Percentiles rank a stretch among this genome's conserved stretches.
These are phyloP conservation scores for Nothocercus julius DNA, from an alignment of 2,113 vertebrate species.

Conservation along the genomic window DNA sequence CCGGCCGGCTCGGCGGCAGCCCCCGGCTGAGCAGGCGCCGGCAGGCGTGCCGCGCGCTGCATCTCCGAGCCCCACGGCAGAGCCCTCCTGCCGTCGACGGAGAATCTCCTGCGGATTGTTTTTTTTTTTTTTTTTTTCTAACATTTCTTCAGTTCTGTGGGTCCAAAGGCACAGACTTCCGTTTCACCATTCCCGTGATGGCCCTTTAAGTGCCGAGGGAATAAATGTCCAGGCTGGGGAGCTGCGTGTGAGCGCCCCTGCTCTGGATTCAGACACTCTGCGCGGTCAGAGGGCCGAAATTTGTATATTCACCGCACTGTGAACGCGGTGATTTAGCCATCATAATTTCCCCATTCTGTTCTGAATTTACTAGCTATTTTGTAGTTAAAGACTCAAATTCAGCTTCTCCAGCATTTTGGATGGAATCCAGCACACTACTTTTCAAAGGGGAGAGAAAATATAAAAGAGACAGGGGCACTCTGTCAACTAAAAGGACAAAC, in stretches of 20 bases:
- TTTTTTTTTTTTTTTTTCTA: neutral
- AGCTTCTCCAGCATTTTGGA: neutral
- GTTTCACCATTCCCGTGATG: fast-evolving
- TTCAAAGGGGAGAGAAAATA: neutral
- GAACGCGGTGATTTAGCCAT: neutral
- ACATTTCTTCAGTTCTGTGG: neutral
- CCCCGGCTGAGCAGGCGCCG: too few species aligned
- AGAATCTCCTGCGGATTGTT: neutral
- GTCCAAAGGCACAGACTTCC: neutral
- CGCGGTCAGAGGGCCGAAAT: neutral
- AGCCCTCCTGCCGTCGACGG: neutral
- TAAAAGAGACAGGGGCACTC: neutral
- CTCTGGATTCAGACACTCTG: neutral
- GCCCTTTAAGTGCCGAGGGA: neutral
- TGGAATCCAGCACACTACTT: neutral
- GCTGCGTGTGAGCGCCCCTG: neutral
- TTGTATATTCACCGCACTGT: fast-evolving
- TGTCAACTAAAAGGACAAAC: neutral
- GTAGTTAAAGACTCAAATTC: neutral
- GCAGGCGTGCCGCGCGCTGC: too few species aligned
- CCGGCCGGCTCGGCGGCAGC: too few species aligned
- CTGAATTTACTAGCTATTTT: neutral
- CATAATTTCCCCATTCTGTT: neutral
- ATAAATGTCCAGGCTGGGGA: neutral
- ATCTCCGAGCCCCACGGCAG: neutral